phyloP scores from a whole-genome alignment of 2,888 invertebrate species.

The Hyposoter didymator region DNA sequence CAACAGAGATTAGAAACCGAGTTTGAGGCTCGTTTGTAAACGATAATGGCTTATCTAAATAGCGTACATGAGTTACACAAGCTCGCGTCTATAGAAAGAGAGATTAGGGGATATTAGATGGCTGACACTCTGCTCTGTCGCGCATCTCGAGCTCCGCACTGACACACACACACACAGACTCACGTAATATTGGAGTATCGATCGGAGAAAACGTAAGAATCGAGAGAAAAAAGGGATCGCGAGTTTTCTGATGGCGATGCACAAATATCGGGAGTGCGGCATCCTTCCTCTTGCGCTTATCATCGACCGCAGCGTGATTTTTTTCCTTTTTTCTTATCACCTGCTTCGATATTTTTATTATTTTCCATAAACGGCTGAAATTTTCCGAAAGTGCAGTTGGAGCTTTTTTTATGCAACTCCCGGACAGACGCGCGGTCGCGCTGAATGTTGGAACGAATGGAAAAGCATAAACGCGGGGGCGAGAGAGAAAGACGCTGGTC shows the following conservation, averaged over 20 bases:
- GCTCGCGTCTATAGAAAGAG: constrained; percentile 62
- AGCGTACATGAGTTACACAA: constrained; percentile 78
- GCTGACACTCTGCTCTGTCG: constrained; percentile 54
- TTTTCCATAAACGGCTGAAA: not conserved
- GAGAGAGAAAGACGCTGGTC: constrained; percentile 35
- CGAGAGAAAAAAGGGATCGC: constrained; percentile 26
- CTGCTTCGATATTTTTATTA: not conserved
- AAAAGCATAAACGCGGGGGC: constrained; percentile 22
- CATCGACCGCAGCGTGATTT: constrained; percentile 25
- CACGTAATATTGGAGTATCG: constrained; percentile 53
- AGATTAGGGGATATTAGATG: constrained; percentile 60
- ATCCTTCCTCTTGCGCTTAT: constrained; percentile 27
- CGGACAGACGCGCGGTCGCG: not conserved
- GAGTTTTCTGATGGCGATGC: not conserved
- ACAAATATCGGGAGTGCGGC: not conserved
- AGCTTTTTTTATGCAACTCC: not conserved
- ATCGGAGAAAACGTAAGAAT: constrained; percentile 11
- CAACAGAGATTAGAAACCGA: constrained; percentile 69
- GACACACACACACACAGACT: not conserved
- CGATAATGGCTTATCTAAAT: constrained; percentile 79
- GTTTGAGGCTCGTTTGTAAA: constrained; percentile 76
- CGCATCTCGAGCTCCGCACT: constrained; percentile 36
- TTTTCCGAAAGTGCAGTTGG: not conserved
- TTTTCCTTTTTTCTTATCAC: constrained; percentile 46
- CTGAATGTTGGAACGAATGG: constrained; percentile 13